Base-by-base conservation (phyloP, 2,888 invertebrate genomes). In the Aphidius colemani region DNA sequence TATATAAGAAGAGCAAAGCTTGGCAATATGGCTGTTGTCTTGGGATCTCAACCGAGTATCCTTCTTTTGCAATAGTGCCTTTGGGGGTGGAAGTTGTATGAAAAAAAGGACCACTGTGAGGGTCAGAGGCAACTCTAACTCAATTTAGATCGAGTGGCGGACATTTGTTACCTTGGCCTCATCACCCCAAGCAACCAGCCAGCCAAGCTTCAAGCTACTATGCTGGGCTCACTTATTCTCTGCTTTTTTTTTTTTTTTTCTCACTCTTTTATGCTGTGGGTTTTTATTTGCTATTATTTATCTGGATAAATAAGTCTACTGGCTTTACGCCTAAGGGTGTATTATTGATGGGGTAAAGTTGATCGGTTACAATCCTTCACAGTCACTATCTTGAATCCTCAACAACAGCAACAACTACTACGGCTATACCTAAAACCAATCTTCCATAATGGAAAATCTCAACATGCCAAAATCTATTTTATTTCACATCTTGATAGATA, bases 101-200 rank as follows among this genome's bases (percentile, higher is more conserved):
- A 59, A 67, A 67, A 66, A 66, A 63, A 67, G 69, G 66, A 65
- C 65, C 63, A 61, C 53, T 62, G 64, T 60, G 68, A 63, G 60
- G 53, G 67, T 57, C 46, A 53, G 63, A 59, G 65, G 68, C 72
- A 73, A 75, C 77, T 77, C 76, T 82, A 81, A 82, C 82, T 81
- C 82, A 81, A 83, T 83, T 83, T 82, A 82, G 82, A 83, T 83
- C 82, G 82, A 83, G 82, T 82, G 79, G 74, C 75, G 74, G 72
- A 77, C 82, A 83, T 83, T 82, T 82, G 80, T 83, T 80, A 79
- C 74, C 71, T 50, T 69, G 70, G 73, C 70, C 74, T 73, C 69
- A 71, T 68, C 68, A 67, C 64, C 70, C 72, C 67, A 66, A n/a
- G n/a, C n/a, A n/a, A 64, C 66, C 67, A 66, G 63, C 70, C 71